These are phyloP conservation scores for Orcinus orca DNA, from an alignment of 2,113 vertebrate species.

Conservation along the genomic window DNA sequence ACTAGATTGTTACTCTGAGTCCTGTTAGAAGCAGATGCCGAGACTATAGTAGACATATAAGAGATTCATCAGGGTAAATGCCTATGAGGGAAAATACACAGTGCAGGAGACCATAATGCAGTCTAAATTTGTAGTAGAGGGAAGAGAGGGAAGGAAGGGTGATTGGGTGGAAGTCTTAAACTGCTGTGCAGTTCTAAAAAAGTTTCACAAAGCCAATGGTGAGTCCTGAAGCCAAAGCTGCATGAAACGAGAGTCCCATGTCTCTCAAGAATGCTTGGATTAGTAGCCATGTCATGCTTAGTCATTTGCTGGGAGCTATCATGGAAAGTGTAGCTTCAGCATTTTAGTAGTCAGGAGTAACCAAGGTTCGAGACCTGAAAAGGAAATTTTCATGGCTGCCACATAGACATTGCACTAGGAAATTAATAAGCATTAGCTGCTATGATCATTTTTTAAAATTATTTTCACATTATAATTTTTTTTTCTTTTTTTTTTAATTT, in stretches of 20 bases:
- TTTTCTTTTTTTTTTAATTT: not conserved
- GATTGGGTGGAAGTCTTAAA: not conserved
- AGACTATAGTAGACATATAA: not conserved
- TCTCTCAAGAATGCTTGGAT: not conserved
- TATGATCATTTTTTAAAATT: not conserved
- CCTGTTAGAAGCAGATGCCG: not conserved
- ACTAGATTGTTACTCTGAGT: not conserved
- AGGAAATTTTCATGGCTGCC: not conserved
- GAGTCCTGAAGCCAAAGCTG: not conserved
- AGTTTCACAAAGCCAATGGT: not conserved
- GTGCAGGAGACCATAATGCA: not conserved
- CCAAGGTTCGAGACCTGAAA: not conserved
- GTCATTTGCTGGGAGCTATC: not conserved
- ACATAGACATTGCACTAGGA: not conserved
- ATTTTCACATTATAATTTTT: not conserved
- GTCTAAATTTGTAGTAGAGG: not conserved
- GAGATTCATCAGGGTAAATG: not conserved
- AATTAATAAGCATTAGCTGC: not conserved
- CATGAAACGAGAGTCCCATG: not conserved
- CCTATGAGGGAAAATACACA: not conserved
- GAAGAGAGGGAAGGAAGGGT: not conserved
- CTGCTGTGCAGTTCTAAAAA: not conserved
- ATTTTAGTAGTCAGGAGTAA: not conserved
- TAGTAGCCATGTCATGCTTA: not conserved
- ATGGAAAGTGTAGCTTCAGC: not conserved